These are phyloP conservation scores for Salticus scenicus DNA, from an alignment of 2,888 invertebrate species.

Conservation along the genomic window DNA sequence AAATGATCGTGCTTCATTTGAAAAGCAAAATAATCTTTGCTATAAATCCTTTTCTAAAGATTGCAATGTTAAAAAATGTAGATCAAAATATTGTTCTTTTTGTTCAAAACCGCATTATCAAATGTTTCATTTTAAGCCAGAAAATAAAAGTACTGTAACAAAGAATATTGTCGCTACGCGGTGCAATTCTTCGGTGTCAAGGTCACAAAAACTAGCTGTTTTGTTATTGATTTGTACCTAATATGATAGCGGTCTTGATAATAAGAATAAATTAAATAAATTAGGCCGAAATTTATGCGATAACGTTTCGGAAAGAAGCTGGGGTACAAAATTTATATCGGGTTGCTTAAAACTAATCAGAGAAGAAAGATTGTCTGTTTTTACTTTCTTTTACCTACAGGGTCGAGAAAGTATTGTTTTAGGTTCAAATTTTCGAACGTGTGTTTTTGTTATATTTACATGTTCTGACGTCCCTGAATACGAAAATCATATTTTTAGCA, in stretches of 20 bases:
- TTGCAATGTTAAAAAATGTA: not conserved
- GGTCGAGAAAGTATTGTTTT: too few species aligned
- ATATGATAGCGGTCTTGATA: not conserved
- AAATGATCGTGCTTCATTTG: not conserved
- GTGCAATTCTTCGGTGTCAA: not conserved
- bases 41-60: not conserved
- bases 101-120: not conserved
- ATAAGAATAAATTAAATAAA: not conserved
- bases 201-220: not conserved
- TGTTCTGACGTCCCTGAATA: too few species aligned
- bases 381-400: too few species aligned
- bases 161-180: not conserved
- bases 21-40: not conserved
- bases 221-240: not conserved
- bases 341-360: not conserved
- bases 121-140: not conserved
- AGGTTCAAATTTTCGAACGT: too few species aligned
- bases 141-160: not conserved
- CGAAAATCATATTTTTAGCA: too few species aligned
- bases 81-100: not conserved
- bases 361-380: not conserved
- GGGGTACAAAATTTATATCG: not conserved
- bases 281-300: not conserved
- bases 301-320: not conserved
- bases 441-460: too few species aligned